Evolutionary conservation across 2,888 invertebrate species (phyloP), one percentile per base, ranked within the genome.

Genomic region (Apantesis nais): DNA sequence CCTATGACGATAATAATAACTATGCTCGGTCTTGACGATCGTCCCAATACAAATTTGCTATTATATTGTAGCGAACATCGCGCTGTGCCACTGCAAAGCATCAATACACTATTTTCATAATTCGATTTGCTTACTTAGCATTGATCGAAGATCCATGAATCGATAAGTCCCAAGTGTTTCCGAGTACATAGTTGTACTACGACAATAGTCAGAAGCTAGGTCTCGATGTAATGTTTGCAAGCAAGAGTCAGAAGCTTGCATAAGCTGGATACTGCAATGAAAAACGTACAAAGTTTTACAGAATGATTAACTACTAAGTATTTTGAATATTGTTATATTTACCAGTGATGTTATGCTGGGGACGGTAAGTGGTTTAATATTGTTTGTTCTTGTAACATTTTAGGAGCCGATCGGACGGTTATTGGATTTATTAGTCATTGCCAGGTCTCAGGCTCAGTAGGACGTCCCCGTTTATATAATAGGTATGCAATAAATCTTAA

Each of bases 251-350:
- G 44, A 68, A 70, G 61, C 65, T 61, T 44, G 65, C 37, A 44
- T 63, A 48, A 41, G 52, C 68, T 67, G 58, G 31, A 62, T 64
- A 62, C 31, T 62, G 52, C 62, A 65, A 67, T 61, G n/a, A 69
- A 37, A 72, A 71, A 76, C 70, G 73, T 76, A 76, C 76, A 77
- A 73, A 77, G 62, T 73, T 68, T 73, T 62, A 70, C 65, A 37
- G 68, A 52, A 62, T 25, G 37, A 67, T 39, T 62, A 72, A 74
- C n/a, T 71, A 67, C 64, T 73, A 76, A 74, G 65, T 72, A 74
- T 76, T 71, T 71, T 70, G 55, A 71, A 67, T 66, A 65, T 69
- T 65, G 64, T 67, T 65, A 67, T 70, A 69, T 67, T 52, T 67
- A 66, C 48, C 67, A 62, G 9, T 55, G 55, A 25, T 55, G 55